phyloP scores from a whole-genome alignment of 1,140 invertebrate genomes.

The Drosophila sechellia region DNA sequence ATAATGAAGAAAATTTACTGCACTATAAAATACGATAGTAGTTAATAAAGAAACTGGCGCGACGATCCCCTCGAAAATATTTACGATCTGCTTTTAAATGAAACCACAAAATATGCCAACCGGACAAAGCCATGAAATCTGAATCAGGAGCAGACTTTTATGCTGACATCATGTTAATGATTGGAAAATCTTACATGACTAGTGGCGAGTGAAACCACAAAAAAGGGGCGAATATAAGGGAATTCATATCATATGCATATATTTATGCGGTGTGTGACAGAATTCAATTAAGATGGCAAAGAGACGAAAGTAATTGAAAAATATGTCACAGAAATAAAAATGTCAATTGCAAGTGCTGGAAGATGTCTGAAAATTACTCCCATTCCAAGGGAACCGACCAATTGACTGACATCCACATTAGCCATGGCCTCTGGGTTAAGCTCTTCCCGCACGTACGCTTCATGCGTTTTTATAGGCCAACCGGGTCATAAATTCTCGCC shows the following conservation, averaged over 20 bases:
- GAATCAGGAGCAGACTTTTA: slow-evolving; percentile 43
- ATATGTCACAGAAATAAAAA: slow-evolving; percentile 34
- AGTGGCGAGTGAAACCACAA: slow-evolving; percentile 41
- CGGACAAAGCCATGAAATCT: slow-evolving; percentile 21
- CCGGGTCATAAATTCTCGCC: slow-evolving; percentile 52
- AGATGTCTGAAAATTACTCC: slow-evolving; percentile 1
- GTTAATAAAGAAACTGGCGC: slow-evolving; percentile 9
- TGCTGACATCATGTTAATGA: slow-evolving; percentile 58
- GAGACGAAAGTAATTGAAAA: slow-evolving; percentile 38
- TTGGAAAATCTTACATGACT: slow-evolving; percentile 46
- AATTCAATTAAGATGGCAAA: slow-evolving; percentile 51
- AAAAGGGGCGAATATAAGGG: slow-evolving; percentile 15
- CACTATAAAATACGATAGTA: slow-evolving; percentile 51
- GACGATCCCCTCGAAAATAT: slow-evolving; percentile 30
- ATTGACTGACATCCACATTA: slow-evolving; percentile 19
- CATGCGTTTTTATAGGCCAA: slow-evolving; percentile 70
- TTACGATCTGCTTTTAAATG: slow-evolving; percentile 43
- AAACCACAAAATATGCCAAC: slow-evolving; percentile 42
- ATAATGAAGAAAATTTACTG: slow-evolving; percentile 34
- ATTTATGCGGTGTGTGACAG: slow-evolving; percentile 49
- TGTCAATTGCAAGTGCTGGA: slow-evolving; percentile 31
- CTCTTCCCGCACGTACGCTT: slow-evolving; percentile 49
- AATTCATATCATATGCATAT: slow-evolving; percentile 16
- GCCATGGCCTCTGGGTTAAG: slow-evolving; percentile 19
- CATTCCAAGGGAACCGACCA: slow-evolving; percentile 1